Evolutionary conservation across 2,113 vertebrate genomes (phyloP).

Genomic region (Ochotona curzoniae): DNA sequence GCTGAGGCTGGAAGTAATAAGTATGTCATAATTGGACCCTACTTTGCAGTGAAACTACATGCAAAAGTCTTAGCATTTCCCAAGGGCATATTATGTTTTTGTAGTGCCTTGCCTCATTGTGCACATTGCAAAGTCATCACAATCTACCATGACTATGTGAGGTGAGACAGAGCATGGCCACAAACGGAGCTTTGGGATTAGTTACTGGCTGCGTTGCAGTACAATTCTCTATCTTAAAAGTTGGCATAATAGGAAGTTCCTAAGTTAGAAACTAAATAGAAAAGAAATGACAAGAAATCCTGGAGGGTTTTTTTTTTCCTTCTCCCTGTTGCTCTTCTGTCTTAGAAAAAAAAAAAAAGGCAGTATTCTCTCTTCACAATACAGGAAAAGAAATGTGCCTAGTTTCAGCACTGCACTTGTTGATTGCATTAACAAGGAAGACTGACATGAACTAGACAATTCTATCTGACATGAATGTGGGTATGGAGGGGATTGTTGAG

Average conservation of each 20-base stretch:
- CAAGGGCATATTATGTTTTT: not conserved
- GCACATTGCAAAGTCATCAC: not conserved
- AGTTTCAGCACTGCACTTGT: slow-evolving; percentile 55
- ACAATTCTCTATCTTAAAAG: slow-evolving; percentile 5
- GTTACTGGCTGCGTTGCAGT: not conserved
- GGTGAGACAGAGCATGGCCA: not conserved
- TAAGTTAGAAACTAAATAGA: slow-evolving; percentile 56
- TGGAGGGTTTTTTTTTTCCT: not conserved
- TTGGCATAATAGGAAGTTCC: not conserved
- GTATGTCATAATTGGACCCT: not conserved
- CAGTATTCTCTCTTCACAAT: slow-evolving; percentile 63
- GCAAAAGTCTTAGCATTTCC: not conserved
- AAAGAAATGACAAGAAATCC: slow-evolving; percentile 7
- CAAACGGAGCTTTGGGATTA: not conserved
- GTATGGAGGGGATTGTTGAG: slow-evolving; percentile 72
- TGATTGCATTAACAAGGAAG: slow-evolving; percentile 75
- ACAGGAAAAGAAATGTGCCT: slow-evolving; percentile 63
- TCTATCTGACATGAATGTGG: slow-evolving; percentile 82
- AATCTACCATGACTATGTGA: not conserved
- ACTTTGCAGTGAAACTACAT: not conserved
- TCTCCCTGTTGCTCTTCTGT: slow-evolving; percentile 31
- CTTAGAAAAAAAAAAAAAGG: slow-evolving; percentile 55
- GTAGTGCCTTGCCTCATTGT: not conserved
- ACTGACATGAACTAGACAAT: slow-evolving; percentile 78
- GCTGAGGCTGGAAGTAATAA: not conserved